Percentiles rank a stretch among this genome's conserved stretches.
Conservation (phyloP, 2,113 vertebrate species). For the Pseudorhombus dupliciocellatus region DNA sequence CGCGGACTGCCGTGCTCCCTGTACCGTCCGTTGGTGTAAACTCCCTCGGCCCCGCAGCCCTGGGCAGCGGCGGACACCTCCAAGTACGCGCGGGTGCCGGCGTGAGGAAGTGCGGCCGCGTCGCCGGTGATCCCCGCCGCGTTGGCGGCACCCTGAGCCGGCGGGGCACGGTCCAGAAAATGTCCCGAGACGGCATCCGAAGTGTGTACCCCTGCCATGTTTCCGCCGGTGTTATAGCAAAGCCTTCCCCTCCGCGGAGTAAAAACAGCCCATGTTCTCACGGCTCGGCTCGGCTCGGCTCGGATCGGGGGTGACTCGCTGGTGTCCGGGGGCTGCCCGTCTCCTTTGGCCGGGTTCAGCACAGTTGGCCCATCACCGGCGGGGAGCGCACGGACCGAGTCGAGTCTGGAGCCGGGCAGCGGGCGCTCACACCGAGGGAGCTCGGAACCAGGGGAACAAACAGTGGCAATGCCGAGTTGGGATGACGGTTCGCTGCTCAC, state of each 20-base stretch:
- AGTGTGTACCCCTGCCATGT: slow-evolving; percentile 80
- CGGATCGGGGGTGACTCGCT: slow-evolving; percentile 1
- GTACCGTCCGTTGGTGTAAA: slow-evolving; percentile 80
- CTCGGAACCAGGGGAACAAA: neutral
- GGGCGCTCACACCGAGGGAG: slow-evolving; percentile 17
- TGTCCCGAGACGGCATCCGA: slow-evolving; percentile 77
- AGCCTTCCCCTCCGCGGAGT: slow-evolving; percentile 34
- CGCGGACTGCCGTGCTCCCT: slow-evolving; percentile 72
- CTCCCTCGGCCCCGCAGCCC: slow-evolving; percentile 74
- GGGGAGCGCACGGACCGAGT: slow-evolving; percentile 34
- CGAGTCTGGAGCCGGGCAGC: slow-evolving; percentile 18
- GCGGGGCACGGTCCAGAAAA: slow-evolving; percentile 61
- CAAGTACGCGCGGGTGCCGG: slow-evolving; percentile 70
- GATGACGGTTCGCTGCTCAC: neutral
- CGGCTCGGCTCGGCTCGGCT: slow-evolving; percentile 31
- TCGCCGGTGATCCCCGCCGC: slow-evolving; percentile 58
- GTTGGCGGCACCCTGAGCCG: slow-evolving; percentile 60
- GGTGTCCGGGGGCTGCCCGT: neutral
- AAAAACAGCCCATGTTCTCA: slow-evolving; percentile 57
- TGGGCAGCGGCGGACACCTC: slow-evolving; percentile 74
- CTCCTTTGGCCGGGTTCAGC: slow-evolving; percentile 26
- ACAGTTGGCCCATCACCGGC: slow-evolving; percentile 22
- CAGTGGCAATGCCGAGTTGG: slow-evolving; percentile 1
- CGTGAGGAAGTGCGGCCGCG: slow-evolving; percentile 36
- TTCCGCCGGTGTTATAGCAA: slow-evolving; percentile 67